Percentiles rank a stretch among this genome's conserved stretches.
Conservation (phyloP, 2,888 invertebrate species). For the Philereme vetulata region DNA sequence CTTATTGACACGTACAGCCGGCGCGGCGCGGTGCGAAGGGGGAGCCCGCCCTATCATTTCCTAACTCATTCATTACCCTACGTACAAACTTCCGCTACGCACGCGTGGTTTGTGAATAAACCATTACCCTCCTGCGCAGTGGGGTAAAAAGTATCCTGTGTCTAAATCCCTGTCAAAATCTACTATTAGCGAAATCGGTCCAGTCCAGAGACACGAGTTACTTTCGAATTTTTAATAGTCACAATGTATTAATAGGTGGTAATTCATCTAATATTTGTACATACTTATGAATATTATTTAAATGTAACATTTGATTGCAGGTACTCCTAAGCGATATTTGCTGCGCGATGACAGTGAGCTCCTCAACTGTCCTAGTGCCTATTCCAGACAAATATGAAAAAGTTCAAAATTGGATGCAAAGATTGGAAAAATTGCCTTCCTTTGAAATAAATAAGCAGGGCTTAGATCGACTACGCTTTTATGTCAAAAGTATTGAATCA, state of each 20-base stretch:
- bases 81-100: no score
- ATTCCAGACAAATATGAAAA: slow-evolving; percentile 57
- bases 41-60: no score
- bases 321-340: slow-evolving; percentile 69
- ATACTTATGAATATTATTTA: background rate
- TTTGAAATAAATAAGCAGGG: slow-evolving; percentile 61
- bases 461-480: slow-evolving; percentile 49
- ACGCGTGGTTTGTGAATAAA: no score
- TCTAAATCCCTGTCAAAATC: no score
- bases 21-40: no score
- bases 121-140: no score
- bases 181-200: no score
- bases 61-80: no score
- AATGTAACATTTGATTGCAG: slow-evolving; percentile 49
- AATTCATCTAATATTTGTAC: background rate
- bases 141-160: no score
- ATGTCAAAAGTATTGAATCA: slow-evolving; percentile 39
- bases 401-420: slow-evolving; percentile 67
- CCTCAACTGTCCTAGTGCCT: slow-evolving; percentile 67
- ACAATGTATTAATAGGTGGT: no score
- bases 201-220: no score
- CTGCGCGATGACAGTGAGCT: slow-evolving; percentile 71
- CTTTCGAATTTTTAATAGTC: background rate
- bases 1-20: no score
- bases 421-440: slow-evolving; percentile 51